phyloP scores from a whole-genome alignment of 2,113 vertebrate species.

The Rhegmatorhina hoffmannsi region DNA sequence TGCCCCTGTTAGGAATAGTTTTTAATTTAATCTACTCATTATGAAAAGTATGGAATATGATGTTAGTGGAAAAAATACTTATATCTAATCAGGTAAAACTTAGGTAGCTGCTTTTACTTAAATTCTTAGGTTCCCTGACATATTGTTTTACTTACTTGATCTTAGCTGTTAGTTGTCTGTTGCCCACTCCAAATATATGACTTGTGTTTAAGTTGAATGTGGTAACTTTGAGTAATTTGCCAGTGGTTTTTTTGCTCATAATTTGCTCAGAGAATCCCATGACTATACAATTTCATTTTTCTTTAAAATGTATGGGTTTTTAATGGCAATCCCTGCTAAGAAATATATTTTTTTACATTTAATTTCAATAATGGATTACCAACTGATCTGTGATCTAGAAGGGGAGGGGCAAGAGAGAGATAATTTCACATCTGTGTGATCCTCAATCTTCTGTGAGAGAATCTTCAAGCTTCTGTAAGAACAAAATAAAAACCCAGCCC shows the following conservation, averaged over 20 bases:
- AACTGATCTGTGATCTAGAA: background rate
- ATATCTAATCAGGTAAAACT: background rate
- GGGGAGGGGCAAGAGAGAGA: background rate
- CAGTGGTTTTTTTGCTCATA: background rate
- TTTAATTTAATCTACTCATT: background rate
- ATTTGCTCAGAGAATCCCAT: background rate
- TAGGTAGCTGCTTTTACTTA: background rate
- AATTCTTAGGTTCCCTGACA: background rate
- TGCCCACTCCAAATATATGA: background rate
- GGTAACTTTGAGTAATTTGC: background rate
- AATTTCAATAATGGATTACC: background rate
- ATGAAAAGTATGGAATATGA: background rate
- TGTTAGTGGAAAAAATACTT: background rate
- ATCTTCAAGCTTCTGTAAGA: background rate
- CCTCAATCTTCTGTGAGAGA: background rate
- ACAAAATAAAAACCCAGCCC: background rate
- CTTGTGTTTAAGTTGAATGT: background rate
- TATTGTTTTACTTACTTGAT: background rate
- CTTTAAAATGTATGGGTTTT: background rate
- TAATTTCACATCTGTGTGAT: background rate
- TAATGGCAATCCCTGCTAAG: background rate
- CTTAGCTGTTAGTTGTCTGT: background rate
- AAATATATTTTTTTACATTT: background rate
- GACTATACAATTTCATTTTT: background rate
- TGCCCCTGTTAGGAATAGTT: background rate